These are phyloP conservation scores for Sapayoa aenigma DNA, from an alignment of 2,113 vertebrate species.

Conservation along the genomic window DNA sequence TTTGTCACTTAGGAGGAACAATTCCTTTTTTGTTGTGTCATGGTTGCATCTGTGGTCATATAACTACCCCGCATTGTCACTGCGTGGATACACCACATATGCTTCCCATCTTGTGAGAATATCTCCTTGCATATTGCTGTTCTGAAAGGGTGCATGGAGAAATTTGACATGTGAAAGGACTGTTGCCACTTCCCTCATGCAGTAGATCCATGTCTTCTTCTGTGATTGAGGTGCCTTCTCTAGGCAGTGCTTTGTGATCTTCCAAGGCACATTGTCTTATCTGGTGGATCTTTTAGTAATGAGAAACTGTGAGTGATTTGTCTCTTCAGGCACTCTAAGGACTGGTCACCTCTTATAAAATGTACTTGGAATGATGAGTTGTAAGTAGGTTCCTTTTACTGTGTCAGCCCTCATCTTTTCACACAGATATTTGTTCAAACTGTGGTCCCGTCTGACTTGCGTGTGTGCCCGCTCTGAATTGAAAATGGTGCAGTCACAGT, in stretches of 20 bases:
- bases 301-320: neutral
- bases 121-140: neutral
- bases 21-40: neutral
- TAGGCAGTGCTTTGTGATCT: neutral
- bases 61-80: neutral
- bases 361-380: neutral
- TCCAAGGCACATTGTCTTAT: neutral
- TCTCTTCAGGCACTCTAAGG: neutral
- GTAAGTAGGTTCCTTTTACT: neutral
- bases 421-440: neutral
- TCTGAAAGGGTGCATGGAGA: neutral
- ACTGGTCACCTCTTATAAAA: neutral
- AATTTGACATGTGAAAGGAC: neutral
- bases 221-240: neutral
- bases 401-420: neutral
- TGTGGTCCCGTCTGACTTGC: neutral
- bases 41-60: neutral
- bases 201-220: neutral
- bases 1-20: neutral
- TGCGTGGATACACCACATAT: rapidly evolving
- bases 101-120: neutral
- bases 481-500: neutral
- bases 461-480: neutral
- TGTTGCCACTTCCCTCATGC: neutral
- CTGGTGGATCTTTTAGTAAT: neutral